Evolutionary conservation across 2,113 vertebrate species (phyloP).

Genomic region (Chroicocephalus ridibundus): DNA sequence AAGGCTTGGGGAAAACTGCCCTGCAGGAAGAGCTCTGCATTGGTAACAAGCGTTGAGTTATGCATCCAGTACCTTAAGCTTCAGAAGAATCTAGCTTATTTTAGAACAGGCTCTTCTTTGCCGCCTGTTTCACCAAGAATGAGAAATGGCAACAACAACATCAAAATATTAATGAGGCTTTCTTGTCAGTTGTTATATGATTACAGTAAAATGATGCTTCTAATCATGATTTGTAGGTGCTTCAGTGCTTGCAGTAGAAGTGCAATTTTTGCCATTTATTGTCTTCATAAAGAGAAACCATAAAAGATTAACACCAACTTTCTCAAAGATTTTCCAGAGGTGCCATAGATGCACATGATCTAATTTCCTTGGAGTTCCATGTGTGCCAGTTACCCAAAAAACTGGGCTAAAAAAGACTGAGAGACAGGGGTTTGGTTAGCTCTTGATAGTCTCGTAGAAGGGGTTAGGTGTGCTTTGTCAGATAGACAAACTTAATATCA

Average conservation of each 20-base stretch:
- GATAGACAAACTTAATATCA: background rate
- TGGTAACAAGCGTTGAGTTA: background rate
- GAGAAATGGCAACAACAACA: background rate
- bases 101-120: background rate
- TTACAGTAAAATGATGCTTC: background rate
- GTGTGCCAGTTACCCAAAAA: background rate
- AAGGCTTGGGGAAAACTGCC: background rate
- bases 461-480: background rate
- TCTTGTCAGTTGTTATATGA: background rate
- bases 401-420: background rate
- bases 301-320: constrained; percentile 18
- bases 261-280: constrained; percentile 2
- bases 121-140: background rate
- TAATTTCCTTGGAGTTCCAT: background rate
- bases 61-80: background rate
- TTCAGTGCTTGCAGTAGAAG: background rate
- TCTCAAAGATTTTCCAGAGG: background rate
- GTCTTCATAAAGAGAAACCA: background rate
- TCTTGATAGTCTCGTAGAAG: background rate
- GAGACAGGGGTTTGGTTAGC: background rate
- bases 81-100: background rate
- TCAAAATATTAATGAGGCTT: background rate
- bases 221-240: background rate
- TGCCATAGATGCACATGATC: background rate
- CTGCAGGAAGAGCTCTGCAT: background rate